Base-by-base conservation (phyloP, 2,797 vertebrate genomes). In the Sebastes steindachneri region DNA sequence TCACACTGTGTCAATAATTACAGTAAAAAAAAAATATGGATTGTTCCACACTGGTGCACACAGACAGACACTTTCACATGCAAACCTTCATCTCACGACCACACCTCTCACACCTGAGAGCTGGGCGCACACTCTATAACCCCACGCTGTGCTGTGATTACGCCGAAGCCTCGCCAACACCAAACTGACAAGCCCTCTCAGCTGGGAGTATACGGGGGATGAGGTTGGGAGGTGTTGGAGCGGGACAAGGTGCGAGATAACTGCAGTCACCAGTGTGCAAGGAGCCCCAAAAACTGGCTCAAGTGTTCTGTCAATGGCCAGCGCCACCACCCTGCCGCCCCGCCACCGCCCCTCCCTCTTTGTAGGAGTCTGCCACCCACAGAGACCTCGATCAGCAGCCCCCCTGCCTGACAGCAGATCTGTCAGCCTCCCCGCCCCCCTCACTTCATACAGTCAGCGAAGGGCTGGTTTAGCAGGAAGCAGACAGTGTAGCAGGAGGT, bases 401-500 rank as follows among this genome's bases (percentile, higher is more conserved):
- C 80, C 85, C 77, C 66, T 2, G 60, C 75, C 79, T 96, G 95
- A 96, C 96, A 96, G 95, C 91, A 94, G 91, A 95, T 95, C 95
- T 96, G 95, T 96, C 95, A 96, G 83, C 80, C 82, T 83, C 59
- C 85, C 82, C 78, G 1, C 19, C 68, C 82, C 85, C 81, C 79
- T 77, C 74, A 64, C 80, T 88, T 93, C 90, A 91, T 95, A 94
- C 95, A 95, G 94, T 95, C 91, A 93, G 92, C 62, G 68, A n/a
- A 89, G 90, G 90, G 90, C 91, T 93, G 94, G 90, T 94, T 94
- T 94, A 95, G 93, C 91, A 86, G 89, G 81, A 92, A 94, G 92
- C 95, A 95, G 95, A 95, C 94, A 95, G 95, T 95, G 94, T 94
- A 95, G 95, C 95, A 95, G 95, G 95, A 95, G 95, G 96, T 94